phyloP scores from a whole-genome alignment of 2,888 invertebrate species.

The Eristalis arbustorum region DNA sequence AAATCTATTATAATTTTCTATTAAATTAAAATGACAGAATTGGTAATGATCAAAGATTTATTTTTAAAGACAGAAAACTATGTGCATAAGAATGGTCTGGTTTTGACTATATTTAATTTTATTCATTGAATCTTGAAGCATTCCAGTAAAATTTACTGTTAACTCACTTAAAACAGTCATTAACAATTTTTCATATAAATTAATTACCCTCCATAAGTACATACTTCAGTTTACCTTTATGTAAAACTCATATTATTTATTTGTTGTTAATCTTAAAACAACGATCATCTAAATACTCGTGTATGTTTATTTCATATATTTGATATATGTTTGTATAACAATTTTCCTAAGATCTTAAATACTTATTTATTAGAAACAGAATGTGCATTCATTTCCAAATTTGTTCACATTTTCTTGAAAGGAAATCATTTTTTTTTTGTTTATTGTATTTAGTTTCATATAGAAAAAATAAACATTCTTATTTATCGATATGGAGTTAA shows the following conservation, averaged over 20 bases:
- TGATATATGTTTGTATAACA: not conserved
- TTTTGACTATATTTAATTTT: slow-evolving; percentile 6
- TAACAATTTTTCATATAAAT: not conserved
- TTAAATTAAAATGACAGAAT: slow-evolving; percentile 26
- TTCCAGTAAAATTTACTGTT: slow-evolving; percentile 15
- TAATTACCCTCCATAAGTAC: not conserved
- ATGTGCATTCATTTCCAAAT: not conserved
- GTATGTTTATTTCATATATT: not conserved
- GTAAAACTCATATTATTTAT: not conserved
- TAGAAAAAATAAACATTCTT: slow-evolving; percentile 11
- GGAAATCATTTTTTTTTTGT: not conserved
- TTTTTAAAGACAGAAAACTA: slow-evolving; percentile 23
- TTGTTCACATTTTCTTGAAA: not conserved
- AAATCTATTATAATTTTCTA: slow-evolving; percentile 51
- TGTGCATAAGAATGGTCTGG: slow-evolving; percentile 8
- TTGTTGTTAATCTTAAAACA: not conserved
- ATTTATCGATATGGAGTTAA: slow-evolving; percentile 49
- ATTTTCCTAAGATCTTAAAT: not conserved
- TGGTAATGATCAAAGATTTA: slow-evolving; percentile 37
- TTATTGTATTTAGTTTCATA: not conserved
- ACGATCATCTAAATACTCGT: not conserved
- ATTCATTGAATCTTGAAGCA: slow-evolving; percentile 34
- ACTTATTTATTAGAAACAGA: not conserved
- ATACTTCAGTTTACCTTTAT: no score
- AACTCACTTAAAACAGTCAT: not conserved